Percentiles rank a stretch among this genome's conserved stretches.
Conservation (phyloP, 2,113 vertebrate species). For the Xyrauchen texanus region DNA sequence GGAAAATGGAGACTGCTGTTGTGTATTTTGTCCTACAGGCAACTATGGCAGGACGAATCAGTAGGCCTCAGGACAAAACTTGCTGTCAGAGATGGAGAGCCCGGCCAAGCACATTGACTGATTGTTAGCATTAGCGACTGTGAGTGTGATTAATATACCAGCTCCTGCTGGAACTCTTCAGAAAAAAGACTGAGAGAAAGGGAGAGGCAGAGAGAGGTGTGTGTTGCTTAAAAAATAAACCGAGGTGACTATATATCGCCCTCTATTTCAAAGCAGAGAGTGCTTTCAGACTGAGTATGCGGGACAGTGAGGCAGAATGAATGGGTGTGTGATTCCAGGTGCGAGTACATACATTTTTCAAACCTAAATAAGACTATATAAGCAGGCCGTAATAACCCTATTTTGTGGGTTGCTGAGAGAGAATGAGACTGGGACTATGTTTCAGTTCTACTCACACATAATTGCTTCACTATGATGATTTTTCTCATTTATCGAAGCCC, state of each 20-base stretch:
- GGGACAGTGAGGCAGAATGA: conserved; percentile 57
- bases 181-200: conserved; percentile 61
- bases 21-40: conserved; percentile 74
- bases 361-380: conserved; percentile 69
- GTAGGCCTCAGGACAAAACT: conserved; percentile 81
- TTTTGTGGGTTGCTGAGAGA: conserved; percentile 73
- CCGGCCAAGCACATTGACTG: conserved; percentile 79
- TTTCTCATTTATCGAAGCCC: conserved; percentile 50
- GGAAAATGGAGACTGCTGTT: conserved; percentile 40
- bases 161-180: conserved; percentile 79
- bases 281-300: conserved; percentile 60
- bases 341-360: conserved; percentile 70
- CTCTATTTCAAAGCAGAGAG: conserved; percentile 68
- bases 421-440: conserved; percentile 67
- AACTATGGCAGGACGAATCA: conserved; percentile 77
- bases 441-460: conserved; percentile 67
- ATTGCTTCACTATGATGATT: conserved; percentile 69
- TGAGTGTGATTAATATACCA: conserved; percentile 94
- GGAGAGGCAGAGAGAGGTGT: conserved; percentile 55
- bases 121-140: conserved; percentile 88
- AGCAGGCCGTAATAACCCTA: conserved; percentile 73
- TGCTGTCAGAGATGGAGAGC: conserved; percentile 85
- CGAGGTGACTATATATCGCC: conserved; percentile 71
- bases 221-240: conserved; percentile 71
- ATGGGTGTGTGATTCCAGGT: conserved; percentile 68